phyloP scores from a whole-genome alignment of 2,888 invertebrate genomes.

The Zelleria hepariella region DNA sequence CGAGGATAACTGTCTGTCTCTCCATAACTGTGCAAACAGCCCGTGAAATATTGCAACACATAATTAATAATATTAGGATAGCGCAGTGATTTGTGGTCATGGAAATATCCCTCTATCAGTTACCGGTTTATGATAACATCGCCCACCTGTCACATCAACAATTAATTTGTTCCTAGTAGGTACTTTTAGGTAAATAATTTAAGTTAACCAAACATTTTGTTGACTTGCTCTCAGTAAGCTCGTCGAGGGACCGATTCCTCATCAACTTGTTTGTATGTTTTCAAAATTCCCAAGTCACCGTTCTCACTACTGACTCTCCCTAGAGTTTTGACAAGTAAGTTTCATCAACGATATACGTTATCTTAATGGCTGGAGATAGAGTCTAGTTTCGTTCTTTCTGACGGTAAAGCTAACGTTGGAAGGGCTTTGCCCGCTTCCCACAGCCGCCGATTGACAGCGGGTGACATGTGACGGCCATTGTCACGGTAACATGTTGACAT shows the following conservation, averaged over 20 bases:
- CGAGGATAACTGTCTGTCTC: conserved; percentile 53
- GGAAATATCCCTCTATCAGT: too few species aligned
- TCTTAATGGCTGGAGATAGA: neutral
- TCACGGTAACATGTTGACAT: conserved; percentile 67
- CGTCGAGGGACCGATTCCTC: conserved; percentile 47
- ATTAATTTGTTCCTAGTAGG: too few species aligned
- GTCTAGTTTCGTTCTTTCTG: neutral
- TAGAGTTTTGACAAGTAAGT: neutral
- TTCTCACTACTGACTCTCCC: neutral
- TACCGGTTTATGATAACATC: neutral
- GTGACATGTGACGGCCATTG: conserved; percentile 65
- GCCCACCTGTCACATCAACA: neutral
- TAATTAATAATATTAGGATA: conserved; percentile 2
- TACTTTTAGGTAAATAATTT: too few species aligned
- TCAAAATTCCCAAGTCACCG: conserved; percentile 27
- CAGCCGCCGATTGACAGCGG: conserved; percentile 57
- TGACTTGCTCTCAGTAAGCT: too few species aligned
- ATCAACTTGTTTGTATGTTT: conserved; percentile 29
- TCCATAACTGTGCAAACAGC: conserved; percentile 53
- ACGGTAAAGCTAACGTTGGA: neutral
- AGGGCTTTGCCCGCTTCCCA: conserved; percentile 46
- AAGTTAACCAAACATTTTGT: too few species aligned
- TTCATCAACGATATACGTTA: neutral
- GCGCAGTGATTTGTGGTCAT: neutral
- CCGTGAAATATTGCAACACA: conserved; percentile 34